Base-by-base conservation (phyloP, 2,888 invertebrate species). In the Clanis bilineata region DNA sequence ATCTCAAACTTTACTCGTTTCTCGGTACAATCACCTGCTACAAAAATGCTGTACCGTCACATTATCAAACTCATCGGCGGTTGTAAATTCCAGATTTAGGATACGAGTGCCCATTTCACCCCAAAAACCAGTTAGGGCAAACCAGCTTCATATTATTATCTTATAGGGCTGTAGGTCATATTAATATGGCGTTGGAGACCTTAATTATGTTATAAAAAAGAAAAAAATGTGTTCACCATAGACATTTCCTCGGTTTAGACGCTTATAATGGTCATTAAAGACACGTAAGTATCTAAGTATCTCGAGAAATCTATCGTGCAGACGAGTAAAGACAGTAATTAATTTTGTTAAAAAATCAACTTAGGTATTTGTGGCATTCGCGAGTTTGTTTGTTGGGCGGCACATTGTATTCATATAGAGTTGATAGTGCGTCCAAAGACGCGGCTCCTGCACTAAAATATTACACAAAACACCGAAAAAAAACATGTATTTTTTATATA, bases 151-250 rank as follows among this genome's bases (percentile, higher is more conserved):
- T 18, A 32, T 51, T 51, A 51, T 32, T 21, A 9, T 51, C 10
- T 51, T 9, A 18, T 51, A 21, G 18, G 66, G 64, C 65, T 67
- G 60, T 23, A 51, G 74, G 22, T 67, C 70, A 66, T 74, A 69
- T 63, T 71, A 71, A 68, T 64, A 41, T 72, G 76, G 72, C 65
- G 51, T 58, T 22, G 54, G 68, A 61, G 64, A 66, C 69, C 62
- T 83, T 86, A 83, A 87, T 87, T 84, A 87, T 82, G 83, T 83
- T 83, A 85, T 86, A 84, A 77, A 81, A 77, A 82, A 54, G 70
- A 77, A 81, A 84, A 83, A 84, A 85, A 80, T 80, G 79, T 78
- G 79, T 83, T 79, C 77, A 69, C 77, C 79, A 83, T 81, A 71
- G 73, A 65, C 73, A 78, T 83, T 82, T 83, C 75, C 80, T 82